Percentiles rank a stretch among this genome's conserved stretches.
Evolutionary conservation across 2,113 vertebrate species (phyloP).

Genomic region (Caretta caretta): DNA sequence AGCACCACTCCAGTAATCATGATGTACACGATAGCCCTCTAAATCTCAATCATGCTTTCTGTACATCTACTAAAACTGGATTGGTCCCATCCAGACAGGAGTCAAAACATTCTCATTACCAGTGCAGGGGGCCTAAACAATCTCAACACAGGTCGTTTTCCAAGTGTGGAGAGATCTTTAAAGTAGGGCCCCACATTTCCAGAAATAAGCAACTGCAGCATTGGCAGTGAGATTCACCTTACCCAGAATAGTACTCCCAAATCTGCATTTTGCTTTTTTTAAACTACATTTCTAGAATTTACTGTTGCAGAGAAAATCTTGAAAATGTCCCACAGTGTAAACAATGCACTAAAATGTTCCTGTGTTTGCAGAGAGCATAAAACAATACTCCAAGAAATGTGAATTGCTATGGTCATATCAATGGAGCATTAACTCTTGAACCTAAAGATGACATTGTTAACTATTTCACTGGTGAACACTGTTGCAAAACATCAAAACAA

Average conservation of each 20-base stretch:
- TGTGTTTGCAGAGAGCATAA: neutral
- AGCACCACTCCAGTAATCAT: rapidly evolving
- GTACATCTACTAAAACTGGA: neutral
- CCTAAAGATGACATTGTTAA: no score
- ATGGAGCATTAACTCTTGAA: neutral
- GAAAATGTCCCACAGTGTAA: slow-evolving; percentile 21
- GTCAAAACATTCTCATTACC: rapidly evolving
- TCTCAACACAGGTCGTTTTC: neutral
- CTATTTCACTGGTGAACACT: neutral
- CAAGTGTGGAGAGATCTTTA: rapidly evolving
- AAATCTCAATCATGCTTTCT: neutral
- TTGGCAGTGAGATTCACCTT: neutral
- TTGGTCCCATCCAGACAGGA: neutral
- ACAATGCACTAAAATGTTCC: neutral
- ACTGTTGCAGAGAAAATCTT: slow-evolving; percentile 13
- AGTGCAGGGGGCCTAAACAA: rapidly evolving
- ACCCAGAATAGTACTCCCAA: neutral
- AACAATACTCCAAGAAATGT: neutral
- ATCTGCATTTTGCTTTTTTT: neutral
- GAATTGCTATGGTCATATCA: neutral
- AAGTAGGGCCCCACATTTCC: neutral
- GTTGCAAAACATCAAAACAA: neutral
- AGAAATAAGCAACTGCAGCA: neutral
- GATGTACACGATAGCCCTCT: neutral
- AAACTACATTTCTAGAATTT: slow-evolving; percentile 30